Percentiles rank a stretch among this genome's conserved stretches.
These are phyloP conservation scores for Harpagifer antarcticus DNA, from an alignment of 2,797 vertebrate genomes.

Conservation along the genomic window DNA sequence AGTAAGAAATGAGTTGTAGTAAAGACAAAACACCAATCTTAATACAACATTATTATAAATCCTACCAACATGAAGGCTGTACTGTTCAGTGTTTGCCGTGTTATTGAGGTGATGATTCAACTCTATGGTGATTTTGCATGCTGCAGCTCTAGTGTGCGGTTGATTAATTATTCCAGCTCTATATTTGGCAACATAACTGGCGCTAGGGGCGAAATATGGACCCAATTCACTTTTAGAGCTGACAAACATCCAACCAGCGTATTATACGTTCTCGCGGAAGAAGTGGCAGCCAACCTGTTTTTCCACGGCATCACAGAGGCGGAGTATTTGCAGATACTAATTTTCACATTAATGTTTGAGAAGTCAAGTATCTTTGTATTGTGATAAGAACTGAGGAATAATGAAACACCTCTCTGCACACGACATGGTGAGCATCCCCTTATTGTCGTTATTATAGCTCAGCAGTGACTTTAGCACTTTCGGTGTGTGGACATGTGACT, in stretches of 20 bases:
- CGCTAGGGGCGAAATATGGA: background rate
- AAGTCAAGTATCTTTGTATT: slow-evolving; percentile 19
- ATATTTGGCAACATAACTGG: background rate
- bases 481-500: slow-evolving; percentile 1
- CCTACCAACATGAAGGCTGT: background rate
- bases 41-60: background rate
- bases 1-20: background rate
- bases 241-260: background rate
- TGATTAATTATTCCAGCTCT: slow-evolving; percentile 1
- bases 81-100: background rate
- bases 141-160: background rate
- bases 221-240: slow-evolving; percentile 8
- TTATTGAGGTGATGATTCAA: background rate
- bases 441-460: slow-evolving; percentile 13
- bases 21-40: background rate
- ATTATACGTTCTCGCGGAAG: background rate
- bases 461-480: background rate
- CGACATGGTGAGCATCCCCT: background rate
- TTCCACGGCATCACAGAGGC: background rate
- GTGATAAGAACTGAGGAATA: slow-evolving; percentile 3
- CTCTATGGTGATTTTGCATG: background rate
- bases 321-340: slow-evolving; percentile 1
- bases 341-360: background rate
- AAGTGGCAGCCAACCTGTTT: background rate
- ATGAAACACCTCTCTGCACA: slow-evolving; percentile 5